These are phyloP conservation scores for Diplosoma virens DNA, from an alignment of 23 tunicate species.

Conservation along the genomic window DNA sequence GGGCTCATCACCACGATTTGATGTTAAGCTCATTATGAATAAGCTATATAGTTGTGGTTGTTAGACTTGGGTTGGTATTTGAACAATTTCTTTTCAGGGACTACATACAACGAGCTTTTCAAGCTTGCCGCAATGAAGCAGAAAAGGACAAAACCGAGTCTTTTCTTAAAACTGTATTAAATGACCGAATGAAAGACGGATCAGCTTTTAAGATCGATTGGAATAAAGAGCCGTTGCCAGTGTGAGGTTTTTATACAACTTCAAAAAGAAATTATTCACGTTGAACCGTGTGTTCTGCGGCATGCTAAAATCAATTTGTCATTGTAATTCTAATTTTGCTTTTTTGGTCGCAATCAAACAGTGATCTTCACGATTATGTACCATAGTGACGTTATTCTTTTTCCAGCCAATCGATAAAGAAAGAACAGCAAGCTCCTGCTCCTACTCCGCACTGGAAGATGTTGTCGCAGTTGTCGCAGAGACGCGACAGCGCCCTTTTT, in stretches of 20 bases:
- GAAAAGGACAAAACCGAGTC: conserved; percentile 87
- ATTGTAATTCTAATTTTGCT: not conserved
- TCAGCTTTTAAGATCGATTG: conserved; percentile 82
- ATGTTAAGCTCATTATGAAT: too few species aligned
- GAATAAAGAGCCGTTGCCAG: conserved; percentile 85
- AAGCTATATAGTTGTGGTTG: not conserved
- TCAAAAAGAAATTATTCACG: not conserved
- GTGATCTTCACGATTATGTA: not conserved
- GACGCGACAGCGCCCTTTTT: conserved; percentile 4
- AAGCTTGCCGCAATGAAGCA: conserved; percentile 75
- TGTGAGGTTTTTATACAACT: conserved; percentile 23
- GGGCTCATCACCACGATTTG: too few species aligned
- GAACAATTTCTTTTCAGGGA: conserved; percentile 49
- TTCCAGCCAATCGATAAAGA: conserved; percentile 4
- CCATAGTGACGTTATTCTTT: not conserved
- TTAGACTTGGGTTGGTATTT: not conserved
- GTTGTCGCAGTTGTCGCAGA: conserved; percentile 57
- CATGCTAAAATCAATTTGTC: too few species aligned
- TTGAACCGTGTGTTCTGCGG: too few species aligned
- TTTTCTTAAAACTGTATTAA: conserved; percentile 70
- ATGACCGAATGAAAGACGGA: conserved; percentile 89
- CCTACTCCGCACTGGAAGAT: conserved; percentile 42
- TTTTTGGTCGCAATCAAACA: not conserved
- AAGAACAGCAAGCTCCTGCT: not conserved
- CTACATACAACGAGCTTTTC: conserved; percentile 94